Conservation (phyloP, 2,113 vertebrate species). For the Rafetus swinhoei region DNA sequence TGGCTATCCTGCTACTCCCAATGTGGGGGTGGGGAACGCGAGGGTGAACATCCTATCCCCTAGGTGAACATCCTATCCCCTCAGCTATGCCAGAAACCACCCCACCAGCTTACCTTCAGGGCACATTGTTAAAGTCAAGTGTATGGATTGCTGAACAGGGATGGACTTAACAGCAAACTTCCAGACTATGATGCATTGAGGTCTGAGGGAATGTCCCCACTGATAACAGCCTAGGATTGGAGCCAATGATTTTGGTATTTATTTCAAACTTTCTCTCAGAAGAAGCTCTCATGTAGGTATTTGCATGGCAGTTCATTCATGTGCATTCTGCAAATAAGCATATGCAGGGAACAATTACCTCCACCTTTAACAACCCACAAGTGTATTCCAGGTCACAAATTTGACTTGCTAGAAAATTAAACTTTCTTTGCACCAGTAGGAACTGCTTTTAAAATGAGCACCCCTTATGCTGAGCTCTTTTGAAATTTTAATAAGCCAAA, state of each 20-base stretch:
- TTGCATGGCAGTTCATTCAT: neutral
- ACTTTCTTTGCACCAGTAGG: neutral
- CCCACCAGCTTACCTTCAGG: no score
- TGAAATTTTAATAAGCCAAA: neutral
- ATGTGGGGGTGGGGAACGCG: no score
- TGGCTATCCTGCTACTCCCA: no score
- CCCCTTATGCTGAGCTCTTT: neutral
- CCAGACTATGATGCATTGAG: neutral
- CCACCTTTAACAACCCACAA: neutral
- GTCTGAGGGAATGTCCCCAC: neutral
- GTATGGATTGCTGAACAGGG: neutral
- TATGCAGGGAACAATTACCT: neutral
- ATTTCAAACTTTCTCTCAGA: neutral
- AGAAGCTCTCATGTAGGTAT: neutral
- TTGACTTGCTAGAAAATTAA: neutral
- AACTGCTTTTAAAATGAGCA: neutral
- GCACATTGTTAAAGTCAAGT: neutral
- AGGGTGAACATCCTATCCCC: no score
- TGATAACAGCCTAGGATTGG: neutral
- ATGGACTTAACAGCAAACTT: neutral
- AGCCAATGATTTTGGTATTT: neutral
- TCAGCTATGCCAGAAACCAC: no score
- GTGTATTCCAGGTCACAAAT: neutral
- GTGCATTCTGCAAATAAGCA: neutral
- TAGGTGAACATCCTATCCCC: no score